Evolutionary conservation across 2,797 vertebrate genomes (phyloP), one percentile per base, ranked within the genome.

Genomic region (Phylloscopus collybita): DNA sequence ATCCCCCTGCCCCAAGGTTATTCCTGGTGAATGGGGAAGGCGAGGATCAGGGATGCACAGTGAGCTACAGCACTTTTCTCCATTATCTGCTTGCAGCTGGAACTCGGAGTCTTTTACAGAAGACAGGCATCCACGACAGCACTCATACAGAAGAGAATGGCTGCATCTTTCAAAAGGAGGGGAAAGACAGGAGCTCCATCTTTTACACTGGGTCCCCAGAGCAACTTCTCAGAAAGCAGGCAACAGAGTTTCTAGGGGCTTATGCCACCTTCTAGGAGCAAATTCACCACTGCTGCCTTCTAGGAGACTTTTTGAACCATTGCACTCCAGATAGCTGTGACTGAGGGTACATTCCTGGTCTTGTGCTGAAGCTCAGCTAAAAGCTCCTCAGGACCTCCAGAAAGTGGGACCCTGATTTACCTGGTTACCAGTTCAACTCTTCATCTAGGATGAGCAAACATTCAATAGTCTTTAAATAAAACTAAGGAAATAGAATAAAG

Each of bases 401-500:
- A 57, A 91, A 84, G 14, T 49, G 14, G 10, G 30, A 36, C 10
- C 4, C 29, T 66, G 40, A 57, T 64, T 71, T 67, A 84, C 10
- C 9, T 32, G 3, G 16, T 26, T 64, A 80, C 44, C 27, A 49
- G n/a, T 26, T 50, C 54, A 76, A 53, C 7, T 71, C 26, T 76
- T 59, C 26, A 30, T 25, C 21, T 25, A 66, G 22, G 20, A 53
- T 13, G 5, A 70, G 5, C 14, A 73, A 91, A 32, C 11, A 62
- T 66, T 47, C 32, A 73, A 42, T 20, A 66, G 42, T 45, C n/a
- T 80, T 88, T 57, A 32, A 40, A 80, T 40, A 47, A 84, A 90
- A 61, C 0, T 5, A 44, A 62, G 66, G 38, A 60, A 36, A 67
- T 1, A 80, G 32, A 69, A 62, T 4, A 54, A 32, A 0, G 0